Base-by-base conservation (phyloP, 2,888 invertebrate species). In the Trilocha varians region DNA sequence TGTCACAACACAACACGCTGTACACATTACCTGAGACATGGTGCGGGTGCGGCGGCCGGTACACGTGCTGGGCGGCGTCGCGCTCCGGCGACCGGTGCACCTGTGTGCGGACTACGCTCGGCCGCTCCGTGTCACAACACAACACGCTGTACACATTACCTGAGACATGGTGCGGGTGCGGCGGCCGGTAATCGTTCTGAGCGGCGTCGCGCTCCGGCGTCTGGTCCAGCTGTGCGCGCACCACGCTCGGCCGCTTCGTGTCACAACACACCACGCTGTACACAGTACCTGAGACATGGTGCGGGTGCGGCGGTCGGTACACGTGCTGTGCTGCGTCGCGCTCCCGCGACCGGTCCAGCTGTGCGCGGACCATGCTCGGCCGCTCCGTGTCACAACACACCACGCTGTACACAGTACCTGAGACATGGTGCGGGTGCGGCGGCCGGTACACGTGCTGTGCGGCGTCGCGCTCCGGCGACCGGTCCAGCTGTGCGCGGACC, bases 221-320 rank as follows among this genome's bases (percentile, higher is more conserved):
- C 52, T 80, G 82, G 69, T 85, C 84, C 45, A 83, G 78, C 57
- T 84, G 84, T 54, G 84, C 84, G 60, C 84, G 84, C 62, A 85
- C 70, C 57, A 83, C 84, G 68, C 83, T 82, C 43, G 83, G 82
- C 58, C 84, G 74, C n/a, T n/a, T n/a, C n/a, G n/a, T n/a, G n/a
- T n/a, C n/a, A n/a, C n/a, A n/a, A n/a, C n/a, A n/a, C n/a, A n/a
- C n/a, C n/a, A n/a, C n/a, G n/a, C n/a, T n/a, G n/a, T n/a, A n/a
- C n/a, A n/a, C n/a, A n/a, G n/a, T n/a, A n/a, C n/a, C n/a, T n/a
- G n/a, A n/a, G n/a, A n/a, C n/a, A n/a, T n/a, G n/a, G n/a, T n/a
- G n/a, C n/a, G n/a, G n/a, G n/a, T n/a, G n/a, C n/a, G n/a, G n/a
- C n/a, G n/a, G n/a, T n/a, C n/a, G n/a, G n/a, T n/a, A n/a, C n/a